Percentiles rank a stretch among this genome's conserved stretches.
phyloP scores from a whole-genome alignment of 1,140 invertebrate genomes.

The Drosophila albomicans region DNA sequence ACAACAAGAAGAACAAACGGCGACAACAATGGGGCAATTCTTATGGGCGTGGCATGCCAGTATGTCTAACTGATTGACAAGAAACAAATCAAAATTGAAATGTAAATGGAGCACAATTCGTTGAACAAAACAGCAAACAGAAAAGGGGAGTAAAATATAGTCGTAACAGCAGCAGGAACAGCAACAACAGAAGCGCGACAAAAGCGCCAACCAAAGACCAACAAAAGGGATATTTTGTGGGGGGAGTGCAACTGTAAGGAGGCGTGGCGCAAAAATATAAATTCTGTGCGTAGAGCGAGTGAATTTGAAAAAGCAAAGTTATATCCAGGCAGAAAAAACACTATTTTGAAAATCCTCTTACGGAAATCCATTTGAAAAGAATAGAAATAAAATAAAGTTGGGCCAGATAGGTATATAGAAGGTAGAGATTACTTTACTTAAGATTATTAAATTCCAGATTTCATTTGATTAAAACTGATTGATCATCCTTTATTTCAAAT shows the following conservation, averaged over 20 bases:
- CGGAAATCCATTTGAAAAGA: neutral
- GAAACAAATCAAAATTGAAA: constrained; percentile 80
- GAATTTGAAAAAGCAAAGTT: neutral
- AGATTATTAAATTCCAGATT: no score
- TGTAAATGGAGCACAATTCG: constrained; percentile 67
- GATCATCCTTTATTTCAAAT: no score
- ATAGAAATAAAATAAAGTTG: no score
- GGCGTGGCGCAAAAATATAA: constrained; percentile 7
- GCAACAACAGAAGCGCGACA: constrained; percentile 16
- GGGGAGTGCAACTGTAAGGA: neutral
- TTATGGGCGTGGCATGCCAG: constrained; percentile 25
- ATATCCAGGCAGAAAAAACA: neutral
- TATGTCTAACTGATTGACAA: constrained; percentile 76
- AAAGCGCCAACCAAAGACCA: neutral
- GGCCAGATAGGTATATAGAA: no score
- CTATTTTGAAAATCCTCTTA: neutral
- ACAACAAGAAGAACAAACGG: constrained; percentile 48
- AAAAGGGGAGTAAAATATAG: constrained; percentile 14
- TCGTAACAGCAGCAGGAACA: neutral
- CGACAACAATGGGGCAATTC: constrained; percentile 38
- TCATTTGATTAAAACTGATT: no score
- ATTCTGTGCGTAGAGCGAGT: neutral
- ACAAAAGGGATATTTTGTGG: no score
- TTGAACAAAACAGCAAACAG: constrained; percentile 7
- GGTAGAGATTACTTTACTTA: no score